Evolutionary conservation across 2,113 vertebrate genomes (phyloP), one percentile per base, ranked within the genome.

Genomic region (Halichoeres trimaculatus): DNA sequence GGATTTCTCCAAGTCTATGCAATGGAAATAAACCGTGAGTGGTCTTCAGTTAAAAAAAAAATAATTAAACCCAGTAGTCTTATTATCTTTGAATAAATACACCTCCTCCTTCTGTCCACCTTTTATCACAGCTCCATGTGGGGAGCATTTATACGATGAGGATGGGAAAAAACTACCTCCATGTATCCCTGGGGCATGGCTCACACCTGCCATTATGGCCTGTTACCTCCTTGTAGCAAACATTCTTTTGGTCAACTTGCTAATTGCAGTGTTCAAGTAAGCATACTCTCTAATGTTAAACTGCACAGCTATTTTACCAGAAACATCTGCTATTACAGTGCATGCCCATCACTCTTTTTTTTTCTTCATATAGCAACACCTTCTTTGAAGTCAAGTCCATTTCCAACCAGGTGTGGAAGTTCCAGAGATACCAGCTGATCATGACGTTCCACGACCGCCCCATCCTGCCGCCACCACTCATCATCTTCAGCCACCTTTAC

Each of bases 21-120:
- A 76, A 99, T 99, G 98, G 98, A 99, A 95, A 99, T 99, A 69
- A 99, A 99, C 84, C 98, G 98, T 99, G 95, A 99, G 98, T 97
- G 90, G 72, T 62, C 22, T 14, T 47, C 1, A 55, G 30, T 30
- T 30, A 3, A 30, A 30, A 30, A 30, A n/a, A 30, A 30, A 4
- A 30, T 6, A 30, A 65, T 41, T 70, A 36, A 41, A 62, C 77
- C 81, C 4, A 17, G 1, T 57, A 11, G 51, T 1, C 22, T 70
- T 8, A 45, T 30, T 5, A 47, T 67, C 10, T 57, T 4, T 5
- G 47, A 34, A 36, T 34, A 26, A 19, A 68, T 34, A 2, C 10
- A 12, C 38, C 13, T n/a, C n/a, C n/a, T n/a, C n/a, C 5, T 4
- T 3, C 47, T 34, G 9, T 55, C 23, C 2, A 8, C 10, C 2